Base-by-base conservation (phyloP, 2,797 vertebrate genomes). In the Alectoris magna region DNA sequence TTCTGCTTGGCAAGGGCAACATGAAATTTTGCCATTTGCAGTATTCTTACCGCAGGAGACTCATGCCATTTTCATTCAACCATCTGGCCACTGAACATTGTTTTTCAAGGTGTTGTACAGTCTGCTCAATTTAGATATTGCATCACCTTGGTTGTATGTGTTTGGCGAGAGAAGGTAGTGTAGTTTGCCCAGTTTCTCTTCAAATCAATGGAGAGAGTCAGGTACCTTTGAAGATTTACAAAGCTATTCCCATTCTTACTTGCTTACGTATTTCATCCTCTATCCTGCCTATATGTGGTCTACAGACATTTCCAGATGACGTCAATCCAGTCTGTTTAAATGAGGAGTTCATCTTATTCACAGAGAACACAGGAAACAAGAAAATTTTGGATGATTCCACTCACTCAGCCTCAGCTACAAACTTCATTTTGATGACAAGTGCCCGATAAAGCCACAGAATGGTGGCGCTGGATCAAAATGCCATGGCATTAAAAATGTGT, bases 31-130 rank as follows among this genome's bases (percentile, higher is more conserved):
- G 93, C 94, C 93, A 92, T 84, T 93, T 0, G 79, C 91, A 91
- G 84, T 93, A 89, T 87, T 95, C 89, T 67, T 94, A 58, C 92
- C 56, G 68, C 94, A 89, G 95, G 94, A 95, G 92, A 95, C 87
- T 95, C 87, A 92, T 90, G 91, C 89, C 95, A 95, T 94, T 95
- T 93, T 93, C 87, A 79, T 95, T 95, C 93, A 96, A 86, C 95
- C 95, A 95, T 95, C 94, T 96, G 95, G 92, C 82, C 91, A 91
- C 70, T 89, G 74, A 93, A 91, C 89, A 92, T 91, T 96, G 91
- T 95, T 95, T 95, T 88, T 87, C 91, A 92, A 91, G 85, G 82
- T 90, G 91, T 91, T 93, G 95, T 94, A 82, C 91, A 96, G 55
- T 59, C 87, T 95, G 89, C 59, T 94, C 76, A 93, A 92, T 95